Evolutionary conservation across 1,140 invertebrate genomes (phyloP).

Genomic region (Atopsyche davidsoni): DNA sequence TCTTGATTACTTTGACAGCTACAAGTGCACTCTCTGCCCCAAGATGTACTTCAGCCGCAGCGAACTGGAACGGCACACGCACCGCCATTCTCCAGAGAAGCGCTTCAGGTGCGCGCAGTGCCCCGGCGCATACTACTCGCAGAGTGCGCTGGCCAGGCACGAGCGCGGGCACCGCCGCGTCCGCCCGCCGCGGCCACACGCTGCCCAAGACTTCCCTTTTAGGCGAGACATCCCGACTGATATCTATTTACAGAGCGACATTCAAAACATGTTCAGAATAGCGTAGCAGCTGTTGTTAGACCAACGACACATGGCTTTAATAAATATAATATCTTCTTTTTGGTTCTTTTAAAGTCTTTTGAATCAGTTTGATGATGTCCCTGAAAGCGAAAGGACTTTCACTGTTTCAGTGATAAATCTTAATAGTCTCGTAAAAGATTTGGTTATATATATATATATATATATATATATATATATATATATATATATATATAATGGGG

Average conservation of each 20-base stretch:
- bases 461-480: background rate
- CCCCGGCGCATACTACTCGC: constrained; percentile 23
- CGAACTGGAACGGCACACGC: constrained; percentile 19
- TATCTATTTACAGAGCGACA: too few relatives aligned
- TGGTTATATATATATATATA: background rate
- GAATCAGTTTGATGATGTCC: too few relatives aligned
- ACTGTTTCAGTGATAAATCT: background rate
- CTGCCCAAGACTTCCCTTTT: constrained; percentile 14
- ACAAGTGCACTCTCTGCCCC: constrained; percentile 20
- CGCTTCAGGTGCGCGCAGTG: constrained; percentile 19
- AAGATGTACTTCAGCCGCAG: constrained; percentile 27
- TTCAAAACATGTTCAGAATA: too few relatives aligned
- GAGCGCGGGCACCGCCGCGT: constrained; percentile 9
- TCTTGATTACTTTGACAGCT: constrained; percentile 15
- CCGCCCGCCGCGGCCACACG: background rate
- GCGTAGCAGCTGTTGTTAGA: too few relatives aligned
- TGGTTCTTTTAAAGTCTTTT: too few relatives aligned
- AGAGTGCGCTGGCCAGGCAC: constrained; percentile 18
- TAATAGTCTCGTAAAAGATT: background rate
- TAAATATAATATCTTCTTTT: too few relatives aligned
- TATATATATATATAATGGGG: background rate
- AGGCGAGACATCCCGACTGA: too few relatives aligned
- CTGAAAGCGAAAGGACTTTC: too few relatives aligned
- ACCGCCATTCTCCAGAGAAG: constrained; percentile 20
- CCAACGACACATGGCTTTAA: too few relatives aligned